phyloP scores from a whole-genome alignment of 2,888 invertebrate genomes.

The Steinernema scapterisci region DNA sequence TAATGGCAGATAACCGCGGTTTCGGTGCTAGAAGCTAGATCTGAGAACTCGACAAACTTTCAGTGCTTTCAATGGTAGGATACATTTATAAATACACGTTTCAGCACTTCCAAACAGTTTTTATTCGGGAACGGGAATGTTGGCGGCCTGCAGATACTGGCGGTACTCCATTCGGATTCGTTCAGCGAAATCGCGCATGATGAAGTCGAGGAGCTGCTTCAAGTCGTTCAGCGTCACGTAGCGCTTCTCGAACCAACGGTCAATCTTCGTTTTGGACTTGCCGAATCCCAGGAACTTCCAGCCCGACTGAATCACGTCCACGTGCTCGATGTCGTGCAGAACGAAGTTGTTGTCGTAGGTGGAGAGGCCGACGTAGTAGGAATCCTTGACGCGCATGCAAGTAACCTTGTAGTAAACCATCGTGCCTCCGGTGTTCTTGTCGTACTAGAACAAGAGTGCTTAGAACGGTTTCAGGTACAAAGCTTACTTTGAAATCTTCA shows the following conservation, averaged over 20 bases:
- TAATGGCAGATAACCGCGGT: too few relatives aligned
- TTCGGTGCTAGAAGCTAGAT: too few relatives aligned
- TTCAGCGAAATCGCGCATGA: conserved; percentile 34
- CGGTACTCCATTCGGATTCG: conserved; percentile 34
- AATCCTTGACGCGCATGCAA: conserved; percentile 32
- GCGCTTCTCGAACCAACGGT: conserved; percentile 34
- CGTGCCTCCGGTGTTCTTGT: conserved; percentile 33
- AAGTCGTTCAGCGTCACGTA: conserved; percentile 34
- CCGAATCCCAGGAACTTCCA: conserved; percentile 31
- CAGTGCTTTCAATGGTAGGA: too few relatives aligned
- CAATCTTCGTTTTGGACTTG: conserved; percentile 15
- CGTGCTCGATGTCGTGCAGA: conserved; percentile 32
- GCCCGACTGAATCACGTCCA: conserved; percentile 10
- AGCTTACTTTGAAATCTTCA: conserved; percentile 33
- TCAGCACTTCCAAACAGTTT: neutral
- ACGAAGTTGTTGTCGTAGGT: conserved; percentile 36
- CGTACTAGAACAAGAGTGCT: conserved; percentile 14
- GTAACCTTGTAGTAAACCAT: conserved; percentile 36
- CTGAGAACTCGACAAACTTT: too few relatives aligned
- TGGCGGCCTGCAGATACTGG: conserved; percentile 30
- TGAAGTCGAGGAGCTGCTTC: conserved; percentile 35
- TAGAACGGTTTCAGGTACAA: neutral
- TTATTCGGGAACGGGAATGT: conserved; percentile 19
- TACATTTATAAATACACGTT: neutral
- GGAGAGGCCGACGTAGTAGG: conserved; percentile 32